Base-by-base conservation (phyloP, 2,888 invertebrate genomes). In the Eurytoma californica region DNA sequence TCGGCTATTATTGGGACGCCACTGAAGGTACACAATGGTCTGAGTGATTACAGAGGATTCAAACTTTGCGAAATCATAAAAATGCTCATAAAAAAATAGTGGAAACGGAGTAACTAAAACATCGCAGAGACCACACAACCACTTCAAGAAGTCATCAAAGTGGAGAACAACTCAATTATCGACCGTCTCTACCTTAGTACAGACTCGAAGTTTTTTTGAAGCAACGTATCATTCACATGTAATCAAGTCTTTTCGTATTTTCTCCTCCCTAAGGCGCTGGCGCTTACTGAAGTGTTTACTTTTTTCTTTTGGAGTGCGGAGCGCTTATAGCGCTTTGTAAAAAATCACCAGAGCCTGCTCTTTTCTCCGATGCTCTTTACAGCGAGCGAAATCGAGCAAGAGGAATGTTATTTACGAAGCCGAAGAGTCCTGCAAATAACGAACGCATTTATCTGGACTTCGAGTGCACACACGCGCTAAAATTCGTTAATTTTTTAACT, bases 351-450 rank as follows among this genome's bases (percentile, higher is more conserved):
- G 39, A 39, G 39, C 39, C 39, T 39, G 39, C 39, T 39, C 39
- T 39, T 39, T 39, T 7, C 39, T 39, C 39, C 39, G 39, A 39
- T 39, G 39, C 39, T 39, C 39, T 39, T 39, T 39, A 39, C 39
- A 39, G 39, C 39, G 39, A 39, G 18, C 63, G 39, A 72, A 72
- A 74, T 49, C 58, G 66, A 30, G 49, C 14, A 18, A 7, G 30
- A 68, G 39, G 68, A 68, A 20, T 16, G 20, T 75, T 53, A 39
- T 68, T 75, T 75, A 68, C 49, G 57, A 67, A 20, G 39, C 24
- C 18, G 57, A 20, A 28, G 12, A n/a, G 13, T 66, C 58, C 20
- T 66, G 24, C 51, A 58, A n/a, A 66, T 28, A 20, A 51, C 30
- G 28, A 28, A 30, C 16, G 18, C 28, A 39, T 75, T 39, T 30